Percentiles rank a stretch among this genome's conserved stretches.
These are phyloP conservation scores for Leontocebus nigricollis DNA, from an alignment of 2,797 vertebrate species.

Conservation along the genomic window DNA sequence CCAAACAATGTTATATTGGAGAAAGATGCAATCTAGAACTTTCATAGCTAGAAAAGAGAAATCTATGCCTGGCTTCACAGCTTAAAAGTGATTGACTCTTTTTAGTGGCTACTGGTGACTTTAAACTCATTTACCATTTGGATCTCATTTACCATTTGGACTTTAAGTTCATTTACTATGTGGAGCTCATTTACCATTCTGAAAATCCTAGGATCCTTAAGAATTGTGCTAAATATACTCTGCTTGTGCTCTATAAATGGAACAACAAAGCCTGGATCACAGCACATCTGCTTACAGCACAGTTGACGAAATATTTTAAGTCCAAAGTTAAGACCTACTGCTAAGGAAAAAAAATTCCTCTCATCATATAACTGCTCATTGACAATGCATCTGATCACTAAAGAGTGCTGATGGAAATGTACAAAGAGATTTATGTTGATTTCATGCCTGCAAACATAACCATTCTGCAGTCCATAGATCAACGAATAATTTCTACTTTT, in stretches of 20 bases:
- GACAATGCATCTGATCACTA: not conserved
- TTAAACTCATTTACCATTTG: not conserved
- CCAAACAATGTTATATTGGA: not conserved
- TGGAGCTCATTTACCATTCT: not conserved
- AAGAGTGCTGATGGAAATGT: not conserved
- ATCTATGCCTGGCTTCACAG: not conserved
- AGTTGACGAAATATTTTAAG: not conserved
- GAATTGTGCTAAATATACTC: not conserved
- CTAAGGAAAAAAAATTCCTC: not conserved
- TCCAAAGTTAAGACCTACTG: not conserved
- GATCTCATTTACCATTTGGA: not conserved
- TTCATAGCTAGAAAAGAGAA: not conserved
- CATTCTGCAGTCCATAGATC: not conserved
- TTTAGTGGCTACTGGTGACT: not conserved
- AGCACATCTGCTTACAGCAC: not conserved
- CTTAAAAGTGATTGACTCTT: not conserved
- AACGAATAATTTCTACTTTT: not conserved
- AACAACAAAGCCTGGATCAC: not conserved
- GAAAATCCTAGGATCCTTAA: not conserved
- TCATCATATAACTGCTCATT: not conserved
- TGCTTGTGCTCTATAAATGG: not conserved
- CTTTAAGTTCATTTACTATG: not conserved
- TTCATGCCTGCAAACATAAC: not conserved
- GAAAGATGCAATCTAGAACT: not conserved
- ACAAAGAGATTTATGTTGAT: not conserved